Percentiles rank a stretch among this genome's conserved stretches.
These are phyloP conservation scores for Epinephelus malabaricus DNA, from an alignment of 2,797 vertebrate genomes.

Conservation along the genomic window DNA sequence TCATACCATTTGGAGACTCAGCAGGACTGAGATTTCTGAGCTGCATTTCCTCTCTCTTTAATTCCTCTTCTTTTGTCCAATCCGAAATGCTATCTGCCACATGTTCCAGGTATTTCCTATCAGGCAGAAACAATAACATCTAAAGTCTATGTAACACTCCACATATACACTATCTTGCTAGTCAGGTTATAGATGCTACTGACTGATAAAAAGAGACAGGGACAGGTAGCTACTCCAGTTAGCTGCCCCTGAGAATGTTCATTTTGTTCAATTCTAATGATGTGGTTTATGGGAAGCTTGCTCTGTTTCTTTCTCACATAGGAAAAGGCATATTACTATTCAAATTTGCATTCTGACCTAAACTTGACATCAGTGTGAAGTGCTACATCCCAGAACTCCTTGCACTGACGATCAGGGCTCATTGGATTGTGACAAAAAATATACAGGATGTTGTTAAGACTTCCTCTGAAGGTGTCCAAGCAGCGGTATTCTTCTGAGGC, in stretches of 20 bases:
- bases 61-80: conserved; percentile 90
- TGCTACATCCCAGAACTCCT: conserved; percentile 87
- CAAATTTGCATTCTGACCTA: conserved; percentile 86
- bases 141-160: not conserved
- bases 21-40: conserved; percentile 8
- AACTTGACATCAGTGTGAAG: conserved; percentile 94
- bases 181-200: not conserved
- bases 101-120: conserved; percentile 92
- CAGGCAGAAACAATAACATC: not conserved
- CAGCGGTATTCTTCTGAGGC: conserved; percentile 88
- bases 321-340: not conserved
- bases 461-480: conserved; percentile 89
- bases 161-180: not conserved
- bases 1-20: conserved; percentile 43
- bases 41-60: conserved; percentile 74
- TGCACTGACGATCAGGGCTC: conserved; percentile 81
- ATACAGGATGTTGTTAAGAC: conserved; percentile 88
- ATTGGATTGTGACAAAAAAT: conserved; percentile 94
- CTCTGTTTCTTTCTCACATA: not conserved
- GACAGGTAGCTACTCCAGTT: not conserved
- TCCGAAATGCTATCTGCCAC: conserved; percentile 88
- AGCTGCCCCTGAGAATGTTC: not conserved
- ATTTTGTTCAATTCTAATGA: not conserved
- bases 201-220: not conserved
- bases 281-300: not conserved